A percentile compares a stretch with the other conserved stretches of the same genome.
phyloP scores from a whole-genome alignment of 2,113 vertebrate genomes.

The Grammomys surdaster region DNA sequence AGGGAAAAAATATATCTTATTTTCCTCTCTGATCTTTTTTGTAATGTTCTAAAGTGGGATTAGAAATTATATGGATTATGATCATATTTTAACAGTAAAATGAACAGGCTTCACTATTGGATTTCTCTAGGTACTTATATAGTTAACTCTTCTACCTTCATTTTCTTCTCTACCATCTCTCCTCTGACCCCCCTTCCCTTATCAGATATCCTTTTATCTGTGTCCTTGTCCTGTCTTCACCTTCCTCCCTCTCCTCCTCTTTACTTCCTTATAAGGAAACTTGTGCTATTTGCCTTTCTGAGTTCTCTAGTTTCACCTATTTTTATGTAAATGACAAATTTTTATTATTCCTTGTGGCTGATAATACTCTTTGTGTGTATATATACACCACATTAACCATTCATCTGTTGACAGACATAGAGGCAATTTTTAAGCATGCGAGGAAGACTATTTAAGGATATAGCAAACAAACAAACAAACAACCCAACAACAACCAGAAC shows the following conservation, averaged over 20 bases:
- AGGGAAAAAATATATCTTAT: not conserved
- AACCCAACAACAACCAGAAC: not conserved
- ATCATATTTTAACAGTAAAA: not conserved
- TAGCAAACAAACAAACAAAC: not conserved
- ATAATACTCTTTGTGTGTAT: not conserved
- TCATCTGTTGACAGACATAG: not conserved
- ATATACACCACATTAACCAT: not conserved
- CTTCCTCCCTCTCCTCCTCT: not conserved
- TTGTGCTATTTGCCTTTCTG: not conserved
- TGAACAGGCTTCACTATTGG: not conserved
- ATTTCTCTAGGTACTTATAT: not conserved
- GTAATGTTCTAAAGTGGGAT: not conserved
- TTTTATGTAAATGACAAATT: not conserved
- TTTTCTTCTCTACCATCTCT: not conserved
- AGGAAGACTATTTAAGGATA: not conserved
- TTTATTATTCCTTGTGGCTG: not conserved
- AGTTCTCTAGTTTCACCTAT: not conserved
- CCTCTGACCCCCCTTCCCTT: not conserved
- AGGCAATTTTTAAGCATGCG: not conserved
- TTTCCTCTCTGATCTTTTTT: not conserved
- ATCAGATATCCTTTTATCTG: not conserved
- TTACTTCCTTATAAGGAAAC: not conserved
- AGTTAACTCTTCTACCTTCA: not conserved
- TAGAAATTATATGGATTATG: not conserved
- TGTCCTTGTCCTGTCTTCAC: not conserved